Conservation (phyloP, 1,140 invertebrate species). For the Sweltsa coloradensis region DNA sequence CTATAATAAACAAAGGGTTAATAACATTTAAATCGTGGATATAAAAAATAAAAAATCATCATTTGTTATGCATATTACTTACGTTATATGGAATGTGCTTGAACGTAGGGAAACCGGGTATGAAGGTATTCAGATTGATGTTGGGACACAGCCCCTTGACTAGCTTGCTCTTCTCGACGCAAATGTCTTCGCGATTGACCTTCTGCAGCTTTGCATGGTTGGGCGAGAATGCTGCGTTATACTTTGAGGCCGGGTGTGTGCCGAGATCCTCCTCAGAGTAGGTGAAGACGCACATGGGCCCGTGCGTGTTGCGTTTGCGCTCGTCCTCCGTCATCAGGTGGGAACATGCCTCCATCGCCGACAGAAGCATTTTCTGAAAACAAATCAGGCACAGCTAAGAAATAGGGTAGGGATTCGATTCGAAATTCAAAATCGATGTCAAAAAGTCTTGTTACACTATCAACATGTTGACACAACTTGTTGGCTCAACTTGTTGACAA, state of each 20-base stretch:
- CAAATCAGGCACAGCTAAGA: no score
- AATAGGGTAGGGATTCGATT: no score
- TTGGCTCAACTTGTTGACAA: no score
- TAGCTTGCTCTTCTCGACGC: constrained; percentile 43
- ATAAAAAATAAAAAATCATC: no score
- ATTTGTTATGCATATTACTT: no score
- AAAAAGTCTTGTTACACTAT: no score
- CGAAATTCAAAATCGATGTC: no score
- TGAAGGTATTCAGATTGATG: constrained; percentile 55
- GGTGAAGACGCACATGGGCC: constrained; percentile 71
- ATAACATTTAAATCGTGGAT: no score
- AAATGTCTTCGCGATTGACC: constrained; percentile 44
- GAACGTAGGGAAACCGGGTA: constrained; percentile 84
- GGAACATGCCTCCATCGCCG: constrained; percentile 65
- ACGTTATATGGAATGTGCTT: constrained; percentile 69
- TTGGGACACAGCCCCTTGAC: constrained; percentile 61
- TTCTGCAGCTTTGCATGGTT: constrained; percentile 38
- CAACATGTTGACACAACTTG: no score
- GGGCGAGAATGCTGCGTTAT: constrained; percentile 47
- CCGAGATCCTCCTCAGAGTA: constrained; percentile 46
- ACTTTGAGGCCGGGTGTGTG: constrained; percentile 38
- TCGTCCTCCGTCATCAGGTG: constrained; percentile 57
- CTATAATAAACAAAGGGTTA: no score
- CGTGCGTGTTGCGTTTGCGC: constrained; percentile 61
- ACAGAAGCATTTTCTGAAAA: constrained; percentile 46